Conservation (phyloP, 1,140 invertebrate genomes). For the Cecropterus lyciades region DNA sequence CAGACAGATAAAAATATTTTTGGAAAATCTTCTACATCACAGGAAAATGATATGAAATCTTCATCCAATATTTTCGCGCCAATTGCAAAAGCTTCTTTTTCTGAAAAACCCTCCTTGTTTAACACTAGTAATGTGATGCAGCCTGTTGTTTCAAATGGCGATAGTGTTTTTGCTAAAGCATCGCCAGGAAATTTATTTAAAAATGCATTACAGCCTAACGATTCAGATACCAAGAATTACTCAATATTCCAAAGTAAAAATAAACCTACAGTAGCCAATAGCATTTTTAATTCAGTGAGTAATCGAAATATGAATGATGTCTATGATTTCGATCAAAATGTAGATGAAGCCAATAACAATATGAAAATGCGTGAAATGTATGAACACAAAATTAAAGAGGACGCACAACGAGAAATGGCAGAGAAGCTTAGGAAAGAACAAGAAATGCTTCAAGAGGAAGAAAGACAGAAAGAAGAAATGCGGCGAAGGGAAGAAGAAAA, state of each 20-base stretch:
- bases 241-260: constrained; percentile 72
- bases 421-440: constrained; percentile 47
- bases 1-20: constrained; percentile 47
- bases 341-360: constrained; percentile 38
- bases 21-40: constrained; percentile 35
- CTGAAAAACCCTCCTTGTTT: constrained; percentile 33
- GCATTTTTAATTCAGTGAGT: constrained; percentile 62
- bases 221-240: constrained; percentile 47
- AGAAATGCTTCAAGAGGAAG: constrained; percentile 43
- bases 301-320: constrained; percentile 44
- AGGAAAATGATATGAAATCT: constrained; percentile 33
- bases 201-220: constrained; percentile 51
- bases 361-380: constrained; percentile 37
- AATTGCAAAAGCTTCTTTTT: constrained; percentile 44
- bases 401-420: constrained; percentile 36
- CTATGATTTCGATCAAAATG: constrained; percentile 63
- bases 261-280: constrained; percentile 62
- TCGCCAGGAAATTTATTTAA: constrained; percentile 74
- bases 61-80: constrained; percentile 55
- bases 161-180: constrained; percentile 39
- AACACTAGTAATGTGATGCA: constrained; percentile 5
- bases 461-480: constrained; percentile 38
- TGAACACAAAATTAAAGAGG: constrained; percentile 48
- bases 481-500: not conserved
- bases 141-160: constrained; percentile 43